Base-by-base conservation (phyloP, 1,140 invertebrate species). In the Nasonia vitripennis region DNA sequence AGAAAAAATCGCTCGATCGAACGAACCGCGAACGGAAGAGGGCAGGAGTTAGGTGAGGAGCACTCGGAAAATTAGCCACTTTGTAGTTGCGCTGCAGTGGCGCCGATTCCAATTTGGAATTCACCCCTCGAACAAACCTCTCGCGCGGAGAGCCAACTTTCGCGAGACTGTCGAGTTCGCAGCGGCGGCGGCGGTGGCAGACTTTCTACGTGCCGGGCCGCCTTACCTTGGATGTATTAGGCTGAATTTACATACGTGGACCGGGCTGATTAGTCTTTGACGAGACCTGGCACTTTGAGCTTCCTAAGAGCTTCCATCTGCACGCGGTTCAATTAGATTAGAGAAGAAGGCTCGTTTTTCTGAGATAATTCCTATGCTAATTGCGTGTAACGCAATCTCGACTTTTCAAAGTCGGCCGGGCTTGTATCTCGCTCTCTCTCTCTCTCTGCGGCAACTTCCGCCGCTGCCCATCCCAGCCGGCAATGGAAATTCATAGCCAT, bases 401-500 rank as follows among this genome's bases (percentile, higher is more conserved):
- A 83, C 73, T 83, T 83, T 83, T 83, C 73, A 77, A 83, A 67
- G 48, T 77, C 48, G 55, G 20, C 27, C 27, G 20, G 6, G 6
- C 71, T 7, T 62, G 55, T 62, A 27, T 27, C n/a, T 62, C 55
- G 55, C 20, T 51, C 20, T 27, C n/a, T 23, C 20, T 34, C 5
- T 34, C n/a, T 41, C 27, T 68, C 67, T 48, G 23, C 27, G 70
- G 48, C 70, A 70, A 62, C n/a, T 82, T 74, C 2, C 51, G 70
- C 37, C 11, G 23, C 23, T 4, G 37, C 9, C 2, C 41, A 31
- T 27, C 70, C 41, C 10, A 17, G 27, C 37, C 41, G 67, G 55
- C 79, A 37, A 82, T 82, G 81, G 71, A 82, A 82, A 82, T 82
- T 82, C 68, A 51, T 82, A 82, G 81, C 74, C 81, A 75, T 82